Conservation (phyloP, 2,888 invertebrate species). For the Bombyx huttoni region DNA sequence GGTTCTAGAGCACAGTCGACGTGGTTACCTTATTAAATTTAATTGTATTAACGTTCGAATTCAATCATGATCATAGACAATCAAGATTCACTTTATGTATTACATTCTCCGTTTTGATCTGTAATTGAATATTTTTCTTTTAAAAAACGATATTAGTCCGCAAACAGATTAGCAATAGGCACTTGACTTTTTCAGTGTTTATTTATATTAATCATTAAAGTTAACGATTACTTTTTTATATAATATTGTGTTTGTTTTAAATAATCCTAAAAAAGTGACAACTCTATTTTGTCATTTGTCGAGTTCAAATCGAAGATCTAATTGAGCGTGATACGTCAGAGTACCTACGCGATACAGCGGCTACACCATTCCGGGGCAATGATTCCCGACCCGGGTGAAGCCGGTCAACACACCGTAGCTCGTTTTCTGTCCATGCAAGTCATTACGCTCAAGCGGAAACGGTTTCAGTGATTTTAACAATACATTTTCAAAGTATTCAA, state of each 20-base stretch:
- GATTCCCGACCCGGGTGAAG: constrained; percentile 19
- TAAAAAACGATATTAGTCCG: too few species aligned
- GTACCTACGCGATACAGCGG: constrained; percentile 27
- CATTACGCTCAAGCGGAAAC: constrained; percentile 5
- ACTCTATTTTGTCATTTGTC: too few species aligned
- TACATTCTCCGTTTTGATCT: too few species aligned
- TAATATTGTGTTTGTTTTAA: too few species aligned
- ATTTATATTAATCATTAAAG: too few species aligned
- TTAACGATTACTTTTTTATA: too few species aligned
- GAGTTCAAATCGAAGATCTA: not conserved
- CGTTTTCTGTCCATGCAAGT: constrained; percentile 6
- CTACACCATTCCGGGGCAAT: constrained; percentile 16
- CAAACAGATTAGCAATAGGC: too few species aligned
- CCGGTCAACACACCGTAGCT: constrained; percentile 10
- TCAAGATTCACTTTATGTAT: too few species aligned
- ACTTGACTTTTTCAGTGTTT: too few species aligned
- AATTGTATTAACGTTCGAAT: not conserved
- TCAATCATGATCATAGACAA: too few species aligned
- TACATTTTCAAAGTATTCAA: constrained; percentile 1
- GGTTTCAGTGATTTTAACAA: constrained; percentile 3
- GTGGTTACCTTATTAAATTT: not conserved
- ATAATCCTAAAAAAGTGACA: too few species aligned
- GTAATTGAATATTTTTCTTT: too few species aligned
- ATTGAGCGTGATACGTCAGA: constrained; percentile 18
- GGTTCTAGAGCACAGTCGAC: not conserved